phyloP scores from a whole-genome alignment of 2,888 invertebrate species.

The Sphaerophoria taeniata region DNA sequence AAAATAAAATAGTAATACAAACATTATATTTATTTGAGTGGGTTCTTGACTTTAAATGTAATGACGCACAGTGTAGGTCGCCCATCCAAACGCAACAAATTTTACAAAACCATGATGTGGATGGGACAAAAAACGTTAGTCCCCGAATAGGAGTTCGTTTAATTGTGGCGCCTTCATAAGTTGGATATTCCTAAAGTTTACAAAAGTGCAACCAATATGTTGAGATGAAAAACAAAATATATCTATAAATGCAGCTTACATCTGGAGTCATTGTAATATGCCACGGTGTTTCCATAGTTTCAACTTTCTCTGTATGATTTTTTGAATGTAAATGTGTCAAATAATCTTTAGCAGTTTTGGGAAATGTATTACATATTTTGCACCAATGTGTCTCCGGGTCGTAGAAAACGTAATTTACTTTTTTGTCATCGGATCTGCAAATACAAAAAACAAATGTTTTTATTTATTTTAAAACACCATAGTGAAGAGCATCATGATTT shows the following conservation, averaged over 20 bases:
- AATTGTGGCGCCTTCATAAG: conserved; percentile 87
- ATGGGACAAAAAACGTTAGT: conserved; percentile 93
- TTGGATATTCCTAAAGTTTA: conserved; percentile 85
- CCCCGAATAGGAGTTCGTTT: conserved; percentile 94
- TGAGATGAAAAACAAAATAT: conserved; percentile 19
- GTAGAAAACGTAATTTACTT: conserved; percentile 92
- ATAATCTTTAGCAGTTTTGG: conserved; percentile 93
- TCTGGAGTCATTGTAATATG: conserved; percentile 80
- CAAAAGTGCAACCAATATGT: neutral
- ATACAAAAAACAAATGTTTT: neutral
- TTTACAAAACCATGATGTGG: conserved; percentile 95
- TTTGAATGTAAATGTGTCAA: conserved; percentile 92
- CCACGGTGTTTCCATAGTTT: conserved; percentile 81
- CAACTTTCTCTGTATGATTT: conserved; percentile 86
- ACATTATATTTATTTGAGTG: conserved; percentile 93
- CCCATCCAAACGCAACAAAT: conserved; percentile 94
- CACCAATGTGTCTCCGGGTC: conserved; percentile 97
- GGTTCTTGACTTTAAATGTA: conserved; percentile 90
- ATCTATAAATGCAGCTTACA: conserved; percentile 75
- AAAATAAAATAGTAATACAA: conserved; percentile 78
- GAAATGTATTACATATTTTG: conserved; percentile 92
- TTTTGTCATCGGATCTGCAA: conserved; percentile 76
- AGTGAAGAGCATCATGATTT: no score
- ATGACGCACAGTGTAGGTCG: conserved; percentile 93
- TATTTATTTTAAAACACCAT: neutral